Conservation (phyloP, 2,797 vertebrate genomes). For the Notoglanidium macrostoma region DNA sequence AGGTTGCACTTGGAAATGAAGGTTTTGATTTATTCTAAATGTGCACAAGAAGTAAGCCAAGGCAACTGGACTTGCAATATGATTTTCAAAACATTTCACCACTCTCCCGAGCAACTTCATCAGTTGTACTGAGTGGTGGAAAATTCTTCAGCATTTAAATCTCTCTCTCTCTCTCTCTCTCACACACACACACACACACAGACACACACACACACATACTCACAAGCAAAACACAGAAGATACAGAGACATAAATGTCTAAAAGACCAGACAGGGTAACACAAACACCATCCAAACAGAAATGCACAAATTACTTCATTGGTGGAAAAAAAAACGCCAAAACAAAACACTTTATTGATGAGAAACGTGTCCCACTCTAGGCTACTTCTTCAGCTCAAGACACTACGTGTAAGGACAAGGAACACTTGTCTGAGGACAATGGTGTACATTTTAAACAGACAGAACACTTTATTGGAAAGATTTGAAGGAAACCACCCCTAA, state of each 20-base stretch:
- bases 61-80: background rate
- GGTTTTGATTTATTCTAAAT: constrained; percentile 5
- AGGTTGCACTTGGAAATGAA: constrained; percentile 4
- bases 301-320: background rate
- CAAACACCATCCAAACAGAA: background rate
- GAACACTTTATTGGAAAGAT: background rate
- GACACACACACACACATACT: background rate
- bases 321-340: background rate
- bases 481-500: background rate
- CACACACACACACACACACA: background rate
- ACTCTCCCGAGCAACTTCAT: background rate
- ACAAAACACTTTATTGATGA: background rate
- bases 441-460: background rate
- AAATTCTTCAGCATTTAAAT: background rate
- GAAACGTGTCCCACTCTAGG: background rate
- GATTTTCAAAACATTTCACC: constrained; percentile 1
- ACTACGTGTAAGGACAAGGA: background rate
- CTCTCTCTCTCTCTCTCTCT: background rate
- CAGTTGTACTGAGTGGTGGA: background rate
- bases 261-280: background rate
- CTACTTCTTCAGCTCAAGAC: background rate
- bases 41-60: constrained; percentile 1
- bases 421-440: background rate
- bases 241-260: background rate
- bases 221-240: background rate